Evolutionary conservation across 1,140 invertebrate genomes (phyloP).

Genomic region (Linepithema humile): DNA sequence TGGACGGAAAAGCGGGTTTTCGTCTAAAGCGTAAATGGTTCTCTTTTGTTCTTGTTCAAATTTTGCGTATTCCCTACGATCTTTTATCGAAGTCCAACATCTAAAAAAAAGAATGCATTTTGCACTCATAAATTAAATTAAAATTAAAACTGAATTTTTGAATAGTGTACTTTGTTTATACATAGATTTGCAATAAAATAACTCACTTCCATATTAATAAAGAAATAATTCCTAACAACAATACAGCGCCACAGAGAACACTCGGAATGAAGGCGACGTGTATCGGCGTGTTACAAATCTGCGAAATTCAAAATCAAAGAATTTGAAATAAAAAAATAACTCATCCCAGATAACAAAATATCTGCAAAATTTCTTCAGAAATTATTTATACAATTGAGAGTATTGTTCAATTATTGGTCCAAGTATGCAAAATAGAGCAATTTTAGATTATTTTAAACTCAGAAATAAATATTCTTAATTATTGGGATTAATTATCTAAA

Average conservation of each 20-base stretch:
- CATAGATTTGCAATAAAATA: background rate
- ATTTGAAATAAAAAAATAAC: too few species aligned
- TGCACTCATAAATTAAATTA: background rate
- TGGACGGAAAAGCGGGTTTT: conserved; percentile 73
- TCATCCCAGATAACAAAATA: too few species aligned
- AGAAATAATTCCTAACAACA: background rate
- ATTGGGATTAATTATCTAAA: too few species aligned
- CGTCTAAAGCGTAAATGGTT: conserved; percentile 65
- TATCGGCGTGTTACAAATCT: conserved; percentile 39
- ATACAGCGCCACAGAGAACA: background rate
- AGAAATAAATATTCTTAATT: too few species aligned
- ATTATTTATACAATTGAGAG: too few species aligned
- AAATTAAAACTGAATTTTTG: background rate
- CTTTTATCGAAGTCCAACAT: conserved; percentile 49
- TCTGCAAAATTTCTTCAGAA: too few species aligned
- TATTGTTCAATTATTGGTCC: too few species aligned
- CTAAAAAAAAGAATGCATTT: background rate
- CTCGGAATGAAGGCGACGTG: conserved; percentile 8
- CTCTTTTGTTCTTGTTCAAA: conserved; percentile 67
- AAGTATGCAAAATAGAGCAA: too few species aligned
- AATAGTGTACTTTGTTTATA: background rate
- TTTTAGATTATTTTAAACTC: too few species aligned
- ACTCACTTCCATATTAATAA: conserved; percentile 65
- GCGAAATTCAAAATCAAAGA: background rate
- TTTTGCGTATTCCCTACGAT: conserved; percentile 69